phyloP scores from a whole-genome alignment of 2,797 vertebrate species.

The Brotula barbata region DNA sequence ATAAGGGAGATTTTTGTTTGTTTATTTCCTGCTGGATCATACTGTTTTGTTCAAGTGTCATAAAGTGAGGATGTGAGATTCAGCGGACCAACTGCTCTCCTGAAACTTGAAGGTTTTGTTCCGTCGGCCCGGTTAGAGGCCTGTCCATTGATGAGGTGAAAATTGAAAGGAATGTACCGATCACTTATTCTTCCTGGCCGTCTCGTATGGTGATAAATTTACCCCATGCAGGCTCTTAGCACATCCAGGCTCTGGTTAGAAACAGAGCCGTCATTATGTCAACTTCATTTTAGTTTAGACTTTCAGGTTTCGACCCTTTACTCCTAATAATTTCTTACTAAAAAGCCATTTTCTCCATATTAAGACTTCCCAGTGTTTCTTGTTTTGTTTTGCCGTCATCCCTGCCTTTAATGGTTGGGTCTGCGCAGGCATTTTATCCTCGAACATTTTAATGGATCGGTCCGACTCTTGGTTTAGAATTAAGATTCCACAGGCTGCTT shows the following conservation, averaged over 20 bases:
- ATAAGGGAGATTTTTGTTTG: constrained; percentile 32
- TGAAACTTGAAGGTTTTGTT: constrained; percentile 69
- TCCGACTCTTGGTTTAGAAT: constrained; percentile 17
- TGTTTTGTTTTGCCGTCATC: constrained; percentile 31
- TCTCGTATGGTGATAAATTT: constrained; percentile 17
- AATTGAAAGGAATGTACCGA: constrained; percentile 62
- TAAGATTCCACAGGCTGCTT: constrained; percentile 16
- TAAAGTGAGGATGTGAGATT: constrained; percentile 28
- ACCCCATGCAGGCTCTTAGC: constrained; percentile 22
- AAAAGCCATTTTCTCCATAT: constrained; percentile 38
- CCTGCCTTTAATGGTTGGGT: constrained; percentile 2
- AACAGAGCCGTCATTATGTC: constrained; percentile 36
- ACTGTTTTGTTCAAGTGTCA: constrained; percentile 30
- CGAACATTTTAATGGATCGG: neutral
- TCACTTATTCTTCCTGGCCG: constrained; percentile 43
- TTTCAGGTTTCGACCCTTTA: constrained; percentile 30
- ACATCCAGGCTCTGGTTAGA: constrained; percentile 33
- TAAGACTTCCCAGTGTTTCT: constrained; percentile 11
- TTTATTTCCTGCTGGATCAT: constrained; percentile 44
- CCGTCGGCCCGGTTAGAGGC: constrained; percentile 52
- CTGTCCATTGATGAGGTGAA: constrained; percentile 36
- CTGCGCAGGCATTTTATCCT: constrained; percentile 29
- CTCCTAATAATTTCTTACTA: constrained; percentile 27
- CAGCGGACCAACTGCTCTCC: constrained; percentile 62
- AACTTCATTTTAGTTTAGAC: constrained; percentile 24